These are phyloP conservation scores for Regulus satrapa DNA, from an alignment of 2,113 vertebrate species.

Conservation along the genomic window DNA sequence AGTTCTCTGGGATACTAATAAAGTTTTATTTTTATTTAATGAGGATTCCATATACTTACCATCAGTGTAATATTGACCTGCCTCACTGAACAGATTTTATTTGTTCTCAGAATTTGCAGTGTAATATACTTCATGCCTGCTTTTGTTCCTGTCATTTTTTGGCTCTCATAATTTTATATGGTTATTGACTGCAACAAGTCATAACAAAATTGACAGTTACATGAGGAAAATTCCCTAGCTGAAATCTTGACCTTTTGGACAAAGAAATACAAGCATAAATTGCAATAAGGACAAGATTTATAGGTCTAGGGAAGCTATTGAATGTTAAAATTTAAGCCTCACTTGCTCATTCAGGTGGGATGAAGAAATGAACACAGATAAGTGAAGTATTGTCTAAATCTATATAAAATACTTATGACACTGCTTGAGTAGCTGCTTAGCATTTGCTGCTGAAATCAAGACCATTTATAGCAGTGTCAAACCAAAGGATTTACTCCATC, in stretches of 20 bases:
- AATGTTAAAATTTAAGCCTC: neutral
- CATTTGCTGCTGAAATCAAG: neutral
- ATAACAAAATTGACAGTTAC: neutral
- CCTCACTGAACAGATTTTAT: neutral
- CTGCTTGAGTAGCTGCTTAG: neutral
- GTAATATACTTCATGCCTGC: neutral
- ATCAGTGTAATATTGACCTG: neutral
- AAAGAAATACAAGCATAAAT: neutral
- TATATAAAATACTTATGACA: neutral
- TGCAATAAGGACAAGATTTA: neutral
- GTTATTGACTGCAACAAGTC: neutral
- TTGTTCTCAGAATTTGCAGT: neutral
- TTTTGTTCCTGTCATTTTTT: neutral
- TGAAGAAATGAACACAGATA: neutral
- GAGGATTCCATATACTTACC: neutral
- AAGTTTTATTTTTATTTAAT: neutral
- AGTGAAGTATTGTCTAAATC: neutral
- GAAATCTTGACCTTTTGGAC: neutral
- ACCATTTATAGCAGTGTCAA: neutral
- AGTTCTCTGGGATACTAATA: neutral
- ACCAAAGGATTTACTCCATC: neutral
- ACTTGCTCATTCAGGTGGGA: neutral
- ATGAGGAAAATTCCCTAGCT: neutral
- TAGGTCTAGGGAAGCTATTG: neutral
- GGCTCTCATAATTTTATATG: neutral